Conservation (phyloP, 2,888 invertebrate genomes). For the Antitype chi region DNA sequence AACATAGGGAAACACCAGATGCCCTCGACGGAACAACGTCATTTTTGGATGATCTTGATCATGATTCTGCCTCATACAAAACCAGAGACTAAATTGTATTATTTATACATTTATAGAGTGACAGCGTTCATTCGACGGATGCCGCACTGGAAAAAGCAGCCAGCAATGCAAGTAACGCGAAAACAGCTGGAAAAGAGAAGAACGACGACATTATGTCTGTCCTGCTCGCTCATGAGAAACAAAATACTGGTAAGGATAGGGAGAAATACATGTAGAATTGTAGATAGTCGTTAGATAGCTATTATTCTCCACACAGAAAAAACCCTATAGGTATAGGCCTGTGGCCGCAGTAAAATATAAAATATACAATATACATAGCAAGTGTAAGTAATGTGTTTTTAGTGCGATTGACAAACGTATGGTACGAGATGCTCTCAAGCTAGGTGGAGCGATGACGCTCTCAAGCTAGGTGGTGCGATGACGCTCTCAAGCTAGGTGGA, state of each 20-base stretch:
- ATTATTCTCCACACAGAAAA: background rate
- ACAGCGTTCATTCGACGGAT: conserved; percentile 87
- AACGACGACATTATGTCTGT: conserved; percentile 98
- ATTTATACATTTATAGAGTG: conserved; percentile 76
- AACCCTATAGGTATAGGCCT: background rate
- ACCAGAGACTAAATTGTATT: background rate
- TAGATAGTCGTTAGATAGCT: background rate
- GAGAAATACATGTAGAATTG: background rate
- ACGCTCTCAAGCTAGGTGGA: background rate
- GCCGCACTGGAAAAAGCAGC: conserved; percentile 91
- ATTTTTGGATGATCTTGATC: background rate
- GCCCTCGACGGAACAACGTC: background rate
- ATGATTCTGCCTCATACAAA: background rate
- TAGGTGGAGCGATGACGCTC: too few relatives aligned
- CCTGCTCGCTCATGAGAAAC: conserved; percentile 96
- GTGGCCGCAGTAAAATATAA: background rate
- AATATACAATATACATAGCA: background rate
- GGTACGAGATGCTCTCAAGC: background rate
- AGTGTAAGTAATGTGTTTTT: background rate
- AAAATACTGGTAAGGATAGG: conserved; percentile 85
- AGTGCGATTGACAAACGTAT: background rate
- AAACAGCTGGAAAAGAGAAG: conserved; percentile 90
- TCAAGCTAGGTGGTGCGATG: too few relatives aligned
- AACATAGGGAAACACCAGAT: background rate
- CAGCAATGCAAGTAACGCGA: conserved; percentile 83